These are phyloP conservation scores for Sternarchorhynchus goeldii DNA, from an alignment of 2,797 vertebrate species.

Conservation along the genomic window DNA sequence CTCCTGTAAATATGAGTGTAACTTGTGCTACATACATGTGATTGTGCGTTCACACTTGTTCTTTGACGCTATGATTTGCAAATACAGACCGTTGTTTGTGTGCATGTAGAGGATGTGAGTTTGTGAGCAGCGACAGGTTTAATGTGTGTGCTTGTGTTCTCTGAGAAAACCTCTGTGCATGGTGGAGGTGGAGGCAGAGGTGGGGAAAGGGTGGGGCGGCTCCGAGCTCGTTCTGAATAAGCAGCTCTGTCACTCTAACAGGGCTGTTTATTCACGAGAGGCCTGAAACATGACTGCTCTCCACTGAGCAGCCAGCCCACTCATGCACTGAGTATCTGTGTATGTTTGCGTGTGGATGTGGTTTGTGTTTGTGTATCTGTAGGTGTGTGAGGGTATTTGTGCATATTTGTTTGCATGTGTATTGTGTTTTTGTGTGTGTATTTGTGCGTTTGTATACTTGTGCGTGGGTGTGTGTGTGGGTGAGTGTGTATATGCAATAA, in stretches of 20 bases:
- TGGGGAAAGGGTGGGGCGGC: conserved; percentile 17
- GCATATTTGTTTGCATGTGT: no score
- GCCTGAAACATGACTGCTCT: conserved; percentile 38
- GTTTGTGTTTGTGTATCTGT: no score
- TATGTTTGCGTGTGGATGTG: no score
- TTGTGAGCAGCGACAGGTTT: background rate
- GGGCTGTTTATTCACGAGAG: conserved; percentile 61
- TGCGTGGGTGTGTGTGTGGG: conserved; percentile 13
- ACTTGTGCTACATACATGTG: conserved; percentile 2
- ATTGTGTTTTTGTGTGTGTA: no score
- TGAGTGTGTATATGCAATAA: conserved; percentile 9
- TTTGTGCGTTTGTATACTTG: background rate
- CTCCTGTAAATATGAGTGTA: conserved; percentile 15
- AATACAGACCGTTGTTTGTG: background rate
- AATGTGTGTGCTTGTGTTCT: conserved; percentile 32
- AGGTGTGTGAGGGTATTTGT: no score
- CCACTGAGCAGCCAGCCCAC: background rate
- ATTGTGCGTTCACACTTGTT: conserved; percentile 3
- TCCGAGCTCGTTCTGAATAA: conserved; percentile 60
- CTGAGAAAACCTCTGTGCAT: background rate
- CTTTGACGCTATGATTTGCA: no score
- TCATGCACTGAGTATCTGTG: background rate
- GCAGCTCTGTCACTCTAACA: conserved; percentile 60
- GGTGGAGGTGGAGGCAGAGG: conserved; percentile 29
- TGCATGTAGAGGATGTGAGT: conserved; percentile 12